phyloP scores from a whole-genome alignment of 2,888 invertebrate species.

The Enchytraeus crypticus region DNA sequence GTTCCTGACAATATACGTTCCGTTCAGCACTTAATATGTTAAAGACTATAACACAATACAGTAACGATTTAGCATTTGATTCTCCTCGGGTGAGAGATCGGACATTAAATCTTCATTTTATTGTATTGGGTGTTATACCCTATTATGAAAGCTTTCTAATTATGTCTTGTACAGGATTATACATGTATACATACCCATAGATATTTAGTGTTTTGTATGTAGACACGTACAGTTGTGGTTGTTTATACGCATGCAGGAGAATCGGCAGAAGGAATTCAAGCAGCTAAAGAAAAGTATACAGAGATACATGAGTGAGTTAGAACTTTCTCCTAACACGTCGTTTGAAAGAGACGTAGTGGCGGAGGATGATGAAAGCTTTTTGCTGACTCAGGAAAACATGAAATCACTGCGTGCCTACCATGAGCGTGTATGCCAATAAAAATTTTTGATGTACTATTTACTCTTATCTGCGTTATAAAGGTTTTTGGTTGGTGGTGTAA shows the following conservation, averaged over 20 bases:
- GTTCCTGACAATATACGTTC: too few species aligned
- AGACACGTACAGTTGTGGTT: background rate
- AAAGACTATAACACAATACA: too few species aligned
- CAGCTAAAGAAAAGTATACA: background rate
- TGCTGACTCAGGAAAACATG: constrained; percentile 4
- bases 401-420: background rate
- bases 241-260: constrained; percentile 5
- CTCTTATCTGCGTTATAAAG: too few species aligned
- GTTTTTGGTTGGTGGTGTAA: too few species aligned
- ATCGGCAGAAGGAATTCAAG: background rate
- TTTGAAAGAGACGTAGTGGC: constrained; percentile 9
- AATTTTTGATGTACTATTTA: background rate
- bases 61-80: too few species aligned
- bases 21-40: too few species aligned
- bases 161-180: too few species aligned
- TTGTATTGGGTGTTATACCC: too few species aligned
- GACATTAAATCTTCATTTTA: too few species aligned
- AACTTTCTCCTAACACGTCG: background rate
- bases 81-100: too few species aligned
- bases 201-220: background rate
- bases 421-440: constrained; percentile 3
- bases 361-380: background rate
- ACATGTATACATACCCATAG: too few species aligned
- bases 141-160: too few species aligned
- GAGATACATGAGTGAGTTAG: background rate